Conservation (phyloP, 2,113 vertebrate genomes). For the Probosciger aterrimus region DNA sequence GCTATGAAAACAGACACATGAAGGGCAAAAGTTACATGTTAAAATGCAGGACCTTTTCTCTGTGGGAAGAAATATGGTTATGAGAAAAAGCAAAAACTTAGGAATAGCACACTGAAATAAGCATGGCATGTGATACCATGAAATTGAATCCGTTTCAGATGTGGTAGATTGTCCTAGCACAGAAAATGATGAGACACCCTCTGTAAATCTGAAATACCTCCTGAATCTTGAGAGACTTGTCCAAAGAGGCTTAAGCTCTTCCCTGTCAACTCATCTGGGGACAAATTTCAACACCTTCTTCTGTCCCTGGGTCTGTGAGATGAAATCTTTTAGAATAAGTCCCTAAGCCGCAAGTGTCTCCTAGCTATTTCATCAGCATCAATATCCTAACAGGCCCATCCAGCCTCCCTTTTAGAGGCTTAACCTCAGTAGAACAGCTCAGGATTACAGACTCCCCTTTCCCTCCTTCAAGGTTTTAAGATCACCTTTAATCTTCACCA, state of each 20-base stretch:
- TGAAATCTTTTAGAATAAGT: background rate
- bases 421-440: background rate
- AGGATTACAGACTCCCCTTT: background rate
- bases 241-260: background rate
- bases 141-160: slow-evolving; percentile 50
- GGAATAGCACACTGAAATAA: background rate
- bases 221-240: background rate
- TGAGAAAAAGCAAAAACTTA: slow-evolving; percentile 9
- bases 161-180: background rate
- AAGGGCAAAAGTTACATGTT: background rate
- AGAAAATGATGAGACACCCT: background rate
- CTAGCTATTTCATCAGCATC: background rate
- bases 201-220: background rate
- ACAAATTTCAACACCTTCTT: background rate
- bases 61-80: slow-evolving; percentile 6
- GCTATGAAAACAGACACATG: background rate
- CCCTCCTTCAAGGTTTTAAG: background rate
- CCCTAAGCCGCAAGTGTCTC: background rate
- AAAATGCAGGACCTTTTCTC: slow-evolving; percentile 8
- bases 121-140: background rate
- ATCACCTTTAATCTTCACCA: background rate
- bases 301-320: background rate
- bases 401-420: background rate
- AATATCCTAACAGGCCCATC: background rate
- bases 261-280: background rate